phyloP scores from a whole-genome alignment of 2,797 vertebrate species.

The Micrastur ruficollis region DNA sequence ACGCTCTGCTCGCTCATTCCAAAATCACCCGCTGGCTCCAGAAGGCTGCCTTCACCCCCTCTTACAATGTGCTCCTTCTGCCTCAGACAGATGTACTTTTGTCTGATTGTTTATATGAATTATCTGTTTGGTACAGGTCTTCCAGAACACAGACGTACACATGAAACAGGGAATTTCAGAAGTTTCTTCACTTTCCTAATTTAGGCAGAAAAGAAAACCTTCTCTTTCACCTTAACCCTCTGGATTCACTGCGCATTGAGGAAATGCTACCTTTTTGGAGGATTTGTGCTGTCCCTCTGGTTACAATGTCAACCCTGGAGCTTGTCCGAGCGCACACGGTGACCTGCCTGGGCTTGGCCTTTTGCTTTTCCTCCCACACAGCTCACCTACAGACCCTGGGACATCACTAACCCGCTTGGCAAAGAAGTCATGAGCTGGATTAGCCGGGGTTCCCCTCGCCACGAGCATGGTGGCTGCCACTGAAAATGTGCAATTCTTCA shows the following conservation, averaged over 20 bases:
- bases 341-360: not conserved
- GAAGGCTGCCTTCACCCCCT: not conserved
- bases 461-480: fast-evolving
- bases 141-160: not conserved
- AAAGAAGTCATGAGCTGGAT: not conserved
- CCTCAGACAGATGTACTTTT: not conserved
- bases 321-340: fast-evolving
- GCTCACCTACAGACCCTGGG: not conserved
- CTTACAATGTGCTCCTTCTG: not conserved
- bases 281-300: not conserved
- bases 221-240: not conserved
- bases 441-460: not conserved
- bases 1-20: not conserved
- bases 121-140: constrained; percentile 4
- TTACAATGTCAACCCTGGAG: not conserved
- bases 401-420: not conserved
- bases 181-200: not conserved
- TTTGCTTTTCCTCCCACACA: not conserved
- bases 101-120: not conserved
- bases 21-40: not conserved
- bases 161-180: not conserved
- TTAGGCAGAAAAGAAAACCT: not conserved
- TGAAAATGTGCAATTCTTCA: not conserved
- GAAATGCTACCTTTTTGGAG: not conserved
- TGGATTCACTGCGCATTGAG: not conserved